Evolutionary conservation across 2,888 invertebrate species (phyloP), one percentile per base, ranked within the genome.

Genomic region (Bruchidius siliquastri): DNA sequence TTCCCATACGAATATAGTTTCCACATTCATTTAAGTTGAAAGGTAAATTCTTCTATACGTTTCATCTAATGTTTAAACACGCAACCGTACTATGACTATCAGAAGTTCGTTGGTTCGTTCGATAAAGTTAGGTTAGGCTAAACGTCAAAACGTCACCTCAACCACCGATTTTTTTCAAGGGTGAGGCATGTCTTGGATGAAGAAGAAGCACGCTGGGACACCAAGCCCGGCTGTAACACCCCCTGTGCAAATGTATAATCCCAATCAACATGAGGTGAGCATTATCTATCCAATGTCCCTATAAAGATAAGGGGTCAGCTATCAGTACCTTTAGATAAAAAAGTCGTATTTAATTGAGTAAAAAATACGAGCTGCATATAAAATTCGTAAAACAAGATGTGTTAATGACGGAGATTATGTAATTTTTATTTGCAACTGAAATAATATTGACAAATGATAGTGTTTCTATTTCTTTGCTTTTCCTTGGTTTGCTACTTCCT

Each of bases 401-500:
- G 49, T 1, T 49, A 13, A 49, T 18, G 49, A 49, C 13, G 49
- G 49, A 26, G 3, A 49, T 30, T 30, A 13, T 49, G 49, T 49
- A 49, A 49, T 49, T 49, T 49, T 49, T 49, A 49, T 8, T 49
- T 13, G 49, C 30, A 30, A 30, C 49, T 49, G 10, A 49, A 49
- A 13, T 49, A 49, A 4, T 13, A 49, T 49, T 49, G 18, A 49
- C 49, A 49, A 49, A 49, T 13, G 1, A 49, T 49, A 13, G 6
- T 49, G 26, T 26, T 4, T 49, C 78, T 77, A 79, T 72, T 82
- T 80, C 72, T 90, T 90, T 76, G 88, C 88, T 85, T 91, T 90
- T 74, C 89, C 90, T 83, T 91, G 91, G 22, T 89, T 88, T 32
- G 90, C 90, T 10, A 91, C 90, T 68, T 89, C 88, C 77, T 88